Evolutionary conservation across 2,797 vertebrate species (phyloP).

Genomic region (Tarsius wallacei): DNA sequence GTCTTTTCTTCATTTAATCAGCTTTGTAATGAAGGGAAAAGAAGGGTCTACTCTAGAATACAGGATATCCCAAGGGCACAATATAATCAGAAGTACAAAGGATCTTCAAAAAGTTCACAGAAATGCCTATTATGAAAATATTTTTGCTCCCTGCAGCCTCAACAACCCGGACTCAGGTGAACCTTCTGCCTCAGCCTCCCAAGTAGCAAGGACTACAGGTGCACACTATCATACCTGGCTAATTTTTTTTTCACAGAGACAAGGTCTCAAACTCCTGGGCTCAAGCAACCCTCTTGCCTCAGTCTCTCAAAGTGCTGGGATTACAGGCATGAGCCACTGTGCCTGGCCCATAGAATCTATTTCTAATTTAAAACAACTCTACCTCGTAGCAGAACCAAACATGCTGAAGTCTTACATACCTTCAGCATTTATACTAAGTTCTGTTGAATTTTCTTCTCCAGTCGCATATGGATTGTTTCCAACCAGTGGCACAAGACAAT

Average conservation of each 20-base stretch:
- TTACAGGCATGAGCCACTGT: neutral
- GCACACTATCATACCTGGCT: neutral
- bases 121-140: neutral
- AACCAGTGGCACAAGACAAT: conserved; percentile 97
- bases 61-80: neutral
- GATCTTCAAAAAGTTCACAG: neutral
- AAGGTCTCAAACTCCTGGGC: neutral
- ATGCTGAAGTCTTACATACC: conserved; percentile 89
- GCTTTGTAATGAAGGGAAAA: neutral
- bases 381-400: neutral
- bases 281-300: neutral
- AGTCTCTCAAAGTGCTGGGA: neutral
- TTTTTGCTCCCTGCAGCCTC: neutral
- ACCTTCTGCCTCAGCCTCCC: neutral
- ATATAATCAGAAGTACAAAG: neutral
- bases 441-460: conserved; percentile 91
- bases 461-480: conserved; percentile 97
- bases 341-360: neutral
- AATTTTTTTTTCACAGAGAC: neutral
- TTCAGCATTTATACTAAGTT: conserved; percentile 96
- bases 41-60: neutral
- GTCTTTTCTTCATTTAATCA: neutral
- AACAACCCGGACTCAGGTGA: neutral
- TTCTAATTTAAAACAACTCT: conserved; percentile 43
- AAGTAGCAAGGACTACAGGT: neutral